Evolutionary conservation across 2,888 invertebrate genomes (phyloP), one percentile per base, ranked within the genome.

Genomic region (Xanthorhoe spadicearia): DNA sequence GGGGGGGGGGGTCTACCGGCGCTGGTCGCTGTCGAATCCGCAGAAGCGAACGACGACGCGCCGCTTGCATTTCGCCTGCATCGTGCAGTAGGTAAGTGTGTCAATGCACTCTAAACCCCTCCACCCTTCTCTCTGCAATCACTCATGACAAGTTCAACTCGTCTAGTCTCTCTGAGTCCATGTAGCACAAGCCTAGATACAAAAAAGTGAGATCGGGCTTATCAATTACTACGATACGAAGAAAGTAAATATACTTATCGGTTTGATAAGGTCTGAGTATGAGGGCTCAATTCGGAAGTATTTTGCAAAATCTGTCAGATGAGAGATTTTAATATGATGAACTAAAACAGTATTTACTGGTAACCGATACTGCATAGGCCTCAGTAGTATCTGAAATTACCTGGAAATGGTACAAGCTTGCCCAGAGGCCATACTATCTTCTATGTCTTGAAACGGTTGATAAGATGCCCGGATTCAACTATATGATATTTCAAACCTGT

Each of bases 11-110:
- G 67, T 86, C 89, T 82, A 76, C 75, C 78, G 77, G 78, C 32
- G 72, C 72, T 88, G 88, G 91, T 69, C 77, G 77, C 76, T 72
- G 74, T 76, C 74, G 74, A 70, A 85, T 85, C 83, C 84, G 83
- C 83, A 85, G 87, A 85, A 85, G 83, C 79, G 77, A 82, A 81
- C 82, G 84, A 80, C 85, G 85, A 80, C 82, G 78, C 77, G 83
- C 80, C 80, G 83, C 78, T 80, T 87, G 91, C 90, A 90, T 91
- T 90, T 90, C 88, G 90, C 88, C 82, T 87, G 89, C 90, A 89
- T 82, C 84, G 81, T 85, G 86, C 88, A 90, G 89, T 92, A 89
- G 92, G 92, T 92, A 93, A 93, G 90, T 93, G 79, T 90, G 92
- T 88, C 92, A 89, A 90, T 91, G 92, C 90, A 92, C 92, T 92